Percentiles rank a stretch among this genome's conserved stretches.
Evolutionary conservation across 1,140 invertebrate species (phyloP).

Genomic region (Ladona fulva): DNA sequence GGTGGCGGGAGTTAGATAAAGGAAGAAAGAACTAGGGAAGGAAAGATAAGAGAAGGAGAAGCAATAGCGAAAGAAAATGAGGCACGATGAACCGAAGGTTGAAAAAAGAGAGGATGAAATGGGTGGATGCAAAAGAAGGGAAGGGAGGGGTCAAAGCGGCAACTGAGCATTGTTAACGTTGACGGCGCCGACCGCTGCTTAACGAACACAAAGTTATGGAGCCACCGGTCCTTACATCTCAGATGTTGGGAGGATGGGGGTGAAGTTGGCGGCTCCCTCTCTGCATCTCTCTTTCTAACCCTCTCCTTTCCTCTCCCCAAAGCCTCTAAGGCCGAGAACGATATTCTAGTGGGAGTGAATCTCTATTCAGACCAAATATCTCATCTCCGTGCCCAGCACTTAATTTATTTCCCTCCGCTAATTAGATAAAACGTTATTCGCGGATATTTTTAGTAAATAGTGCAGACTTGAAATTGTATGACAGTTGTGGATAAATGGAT

Average conservation of each 20-base stretch:
- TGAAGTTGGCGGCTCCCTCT: background rate
- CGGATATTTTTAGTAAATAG: too few species aligned
- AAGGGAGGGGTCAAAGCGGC: background rate
- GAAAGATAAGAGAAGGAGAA: background rate
- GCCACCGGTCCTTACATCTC: constrained; percentile 6
- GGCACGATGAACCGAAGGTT: background rate
- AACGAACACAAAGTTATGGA: constrained; percentile 9
- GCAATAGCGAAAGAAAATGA: background rate
- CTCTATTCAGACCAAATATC: too few species aligned
- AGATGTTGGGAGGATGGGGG: background rate
- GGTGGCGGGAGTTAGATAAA: background rate
- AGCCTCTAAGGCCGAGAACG: background rate
- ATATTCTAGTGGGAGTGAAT: too few species aligned
- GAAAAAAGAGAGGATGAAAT: background rate
- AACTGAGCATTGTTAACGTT: constrained; percentile 9
- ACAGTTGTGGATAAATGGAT: too few species aligned
- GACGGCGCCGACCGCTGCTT: background rate
- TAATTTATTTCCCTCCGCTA: too few species aligned
- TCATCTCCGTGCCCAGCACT: too few species aligned
- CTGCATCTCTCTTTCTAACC: background rate
- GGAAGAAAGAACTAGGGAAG: background rate
- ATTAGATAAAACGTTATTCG: too few species aligned
- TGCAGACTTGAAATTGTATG: too few species aligned
- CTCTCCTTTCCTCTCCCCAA: background rate
- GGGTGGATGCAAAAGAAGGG: background rate